These are phyloP conservation scores for Myiagra hebetior DNA, from an alignment of 2,113 vertebrate genomes.

Conservation along the genomic window DNA sequence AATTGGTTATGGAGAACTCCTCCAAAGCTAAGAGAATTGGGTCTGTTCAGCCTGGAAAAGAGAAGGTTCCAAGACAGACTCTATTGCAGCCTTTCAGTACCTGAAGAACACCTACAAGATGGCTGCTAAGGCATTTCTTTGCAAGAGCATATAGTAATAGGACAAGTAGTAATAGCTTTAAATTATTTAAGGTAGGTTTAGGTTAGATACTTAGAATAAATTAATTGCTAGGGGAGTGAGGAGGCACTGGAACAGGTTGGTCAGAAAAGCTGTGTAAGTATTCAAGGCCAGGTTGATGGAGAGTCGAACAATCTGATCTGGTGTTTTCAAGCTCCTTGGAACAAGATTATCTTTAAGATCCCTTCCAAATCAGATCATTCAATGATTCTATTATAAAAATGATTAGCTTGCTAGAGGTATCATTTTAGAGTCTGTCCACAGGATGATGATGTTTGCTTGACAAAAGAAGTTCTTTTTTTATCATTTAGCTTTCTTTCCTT, in stretches of 20 bases:
- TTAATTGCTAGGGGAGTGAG: neutral
- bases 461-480: neutral
- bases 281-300: neutral
- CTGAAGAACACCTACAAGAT: neutral
- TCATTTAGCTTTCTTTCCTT: neutral
- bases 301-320: accelerated
- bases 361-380: neutral
- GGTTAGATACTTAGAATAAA: neutral
- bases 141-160: neutral
- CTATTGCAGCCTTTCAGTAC: neutral
- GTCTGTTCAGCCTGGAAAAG: neutral
- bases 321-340: neutral
- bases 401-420: neutral
- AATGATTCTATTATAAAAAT: neutral
- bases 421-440: neutral
- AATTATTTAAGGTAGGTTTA: neutral
- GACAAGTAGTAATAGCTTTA: neutral
- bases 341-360: neutral
- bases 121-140: neutral
- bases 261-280: neutral
- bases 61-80: neutral
- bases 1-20: neutral
- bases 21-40: neutral
- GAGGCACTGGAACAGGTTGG: neutral
- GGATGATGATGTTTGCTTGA: neutral